Evolutionary conservation across 2,113 vertebrate species (phyloP), one percentile per base, ranked within the genome.

Genomic region (Caranx melampygus): DNA sequence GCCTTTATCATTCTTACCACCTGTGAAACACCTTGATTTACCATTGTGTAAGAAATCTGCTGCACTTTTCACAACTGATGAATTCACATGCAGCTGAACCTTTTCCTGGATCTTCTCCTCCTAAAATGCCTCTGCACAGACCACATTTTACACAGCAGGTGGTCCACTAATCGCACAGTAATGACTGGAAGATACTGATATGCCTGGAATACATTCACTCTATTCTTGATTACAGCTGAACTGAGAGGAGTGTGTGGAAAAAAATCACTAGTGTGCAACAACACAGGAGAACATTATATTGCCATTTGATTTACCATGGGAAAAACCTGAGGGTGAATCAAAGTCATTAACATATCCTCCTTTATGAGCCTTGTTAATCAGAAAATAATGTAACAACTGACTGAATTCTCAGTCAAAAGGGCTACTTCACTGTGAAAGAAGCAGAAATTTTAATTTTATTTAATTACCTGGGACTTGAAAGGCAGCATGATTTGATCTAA

Each of bases 41-140:
- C 0, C 44, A 26, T 26, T 26, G 26, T 26, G 26, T 26, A 26
- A 26, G 26, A 26, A 26, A 26, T 26, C 26, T 26, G 26, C 26
- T 26, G 26, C 26, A 26, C 26, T 26, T 26, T 26, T 63, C 18
- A 10, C 13, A 3, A 10, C 12, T 9, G 33, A 33, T 7, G 57
- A 37, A 58, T 37, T 4, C 26, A n/a, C 15, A 65, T 21, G 57
- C 57, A 78, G 26, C 51, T 7, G 68, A 59, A 16, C 42, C 1
- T 47, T 58, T 21, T 42, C 58, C 49, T 57, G 64, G n/a, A 72
- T 61, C 45, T 60, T 20, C 47, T 49, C 47, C 18, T 49, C 5
- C 16, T 18, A 49, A 49, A 15, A 49, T 49, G 51, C 18, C 10
- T n/a, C 21, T 33, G 52, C 0, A 72, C 51, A 16, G 15, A 15